These are phyloP conservation scores for Onychomys torridus DNA, from an alignment of 2,797 vertebrate species.

Conservation along the genomic window DNA sequence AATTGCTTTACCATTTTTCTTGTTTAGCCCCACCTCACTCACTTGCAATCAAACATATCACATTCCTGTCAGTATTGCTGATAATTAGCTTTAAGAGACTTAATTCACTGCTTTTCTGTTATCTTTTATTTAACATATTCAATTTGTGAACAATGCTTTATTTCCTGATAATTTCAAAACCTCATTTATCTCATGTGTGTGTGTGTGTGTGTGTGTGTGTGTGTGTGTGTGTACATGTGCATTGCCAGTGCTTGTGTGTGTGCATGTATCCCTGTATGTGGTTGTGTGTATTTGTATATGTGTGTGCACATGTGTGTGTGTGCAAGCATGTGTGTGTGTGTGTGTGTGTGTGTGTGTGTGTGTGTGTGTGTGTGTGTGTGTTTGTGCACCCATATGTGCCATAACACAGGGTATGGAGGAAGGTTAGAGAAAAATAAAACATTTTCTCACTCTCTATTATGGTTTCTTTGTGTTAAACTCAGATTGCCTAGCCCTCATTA, in stretches of 20 bases:
- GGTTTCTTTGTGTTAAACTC: not conserved
- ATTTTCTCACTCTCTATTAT: too few relatives aligned
- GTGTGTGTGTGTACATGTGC: too few relatives aligned
- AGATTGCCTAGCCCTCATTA: not conserved
- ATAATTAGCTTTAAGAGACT: not conserved
- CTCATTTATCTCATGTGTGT: not conserved
- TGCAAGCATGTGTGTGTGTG: too few relatives aligned
- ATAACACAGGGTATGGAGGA: not conserved
- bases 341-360: not conserved
- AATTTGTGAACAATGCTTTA: not conserved
- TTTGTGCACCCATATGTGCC: too few relatives aligned
- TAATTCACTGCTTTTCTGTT: not conserved
- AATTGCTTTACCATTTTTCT: slow-evolving; percentile 52
- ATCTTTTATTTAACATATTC: not conserved
- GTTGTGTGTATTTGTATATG: too few relatives aligned
- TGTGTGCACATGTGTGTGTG: too few relatives aligned
- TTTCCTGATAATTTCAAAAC: not conserved
- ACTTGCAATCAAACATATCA: not conserved
- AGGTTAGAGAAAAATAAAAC: not conserved
- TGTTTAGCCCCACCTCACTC: not conserved
- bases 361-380: not conserved
- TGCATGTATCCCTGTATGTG: not conserved
- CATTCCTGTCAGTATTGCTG: not conserved
- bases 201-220: not conserved
- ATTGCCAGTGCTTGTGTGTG: rapidly evolving